phyloP scores from a whole-genome alignment of 1,140 invertebrate species.

The Zaprionus tsacasi region DNA sequence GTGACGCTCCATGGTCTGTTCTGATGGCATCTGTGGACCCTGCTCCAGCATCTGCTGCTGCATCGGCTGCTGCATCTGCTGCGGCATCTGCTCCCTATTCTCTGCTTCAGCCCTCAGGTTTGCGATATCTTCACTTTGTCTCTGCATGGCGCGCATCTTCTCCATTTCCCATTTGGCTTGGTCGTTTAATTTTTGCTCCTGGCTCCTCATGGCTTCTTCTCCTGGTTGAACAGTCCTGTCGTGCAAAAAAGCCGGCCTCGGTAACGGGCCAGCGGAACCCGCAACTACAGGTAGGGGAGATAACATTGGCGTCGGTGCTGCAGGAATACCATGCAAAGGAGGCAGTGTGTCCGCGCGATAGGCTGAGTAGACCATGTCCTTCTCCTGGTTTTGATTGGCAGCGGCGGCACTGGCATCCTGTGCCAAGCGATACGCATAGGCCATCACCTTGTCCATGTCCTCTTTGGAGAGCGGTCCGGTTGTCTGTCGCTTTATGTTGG shows the following conservation, averaged over 20 bases:
- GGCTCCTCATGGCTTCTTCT: conserved; percentile 21
- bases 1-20: conserved; percentile 52
- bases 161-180: not conserved
- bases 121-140: no score
- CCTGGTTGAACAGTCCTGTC: no score
- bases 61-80: not conserved
- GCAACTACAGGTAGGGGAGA: no score
- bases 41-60: not conserved
- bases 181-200: conserved; percentile 13
- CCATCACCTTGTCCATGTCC: conserved; percentile 72
- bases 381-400: conserved; percentile 5
- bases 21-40: conserved; percentile 68
- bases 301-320: no score
- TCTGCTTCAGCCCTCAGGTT: no score
- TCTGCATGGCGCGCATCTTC: not conserved
- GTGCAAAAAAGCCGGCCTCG: no score
- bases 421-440: conserved; percentile 76
- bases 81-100: not conserved
- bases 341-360: no score
- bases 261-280: no score
- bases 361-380: conserved; percentile 56
- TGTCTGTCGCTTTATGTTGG: conserved; percentile 61
- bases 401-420: conserved; percentile 23
- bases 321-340: no score
- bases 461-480: conserved; percentile 59